These are phyloP conservation scores for Pteromalus puparum DNA, from an alignment of 1,140 invertebrate genomes.

Conservation along the genomic window DNA sequence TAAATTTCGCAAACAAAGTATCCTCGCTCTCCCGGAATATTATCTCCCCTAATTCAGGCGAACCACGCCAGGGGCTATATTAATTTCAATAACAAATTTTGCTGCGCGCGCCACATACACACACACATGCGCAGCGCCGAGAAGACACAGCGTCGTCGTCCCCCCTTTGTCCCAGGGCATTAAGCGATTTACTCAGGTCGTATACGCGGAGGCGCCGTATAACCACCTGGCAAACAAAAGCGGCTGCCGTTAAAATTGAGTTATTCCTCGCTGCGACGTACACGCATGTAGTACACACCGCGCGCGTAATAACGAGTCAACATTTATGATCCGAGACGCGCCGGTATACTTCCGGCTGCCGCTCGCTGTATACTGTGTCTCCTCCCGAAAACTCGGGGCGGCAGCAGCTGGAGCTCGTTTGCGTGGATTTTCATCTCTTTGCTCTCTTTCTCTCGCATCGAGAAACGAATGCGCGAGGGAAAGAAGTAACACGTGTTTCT, in stretches of 20 bases:
- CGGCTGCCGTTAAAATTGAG: slow-evolving; percentile 60
- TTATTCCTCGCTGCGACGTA: slow-evolving; percentile 52
- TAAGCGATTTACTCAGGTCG: slow-evolving; percentile 34
- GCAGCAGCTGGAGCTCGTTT: slow-evolving; percentile 45
- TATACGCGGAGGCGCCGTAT: slow-evolving; percentile 23
- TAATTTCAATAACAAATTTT: slow-evolving; percentile 44
- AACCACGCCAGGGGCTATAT: background rate
- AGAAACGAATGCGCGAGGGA: background rate
- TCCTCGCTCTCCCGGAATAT: background rate
- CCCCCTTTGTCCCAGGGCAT: slow-evolving; percentile 27
- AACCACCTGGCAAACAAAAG: slow-evolving; percentile 58
- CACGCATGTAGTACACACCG: slow-evolving; percentile 5
- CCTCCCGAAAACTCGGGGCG: slow-evolving; percentile 29
- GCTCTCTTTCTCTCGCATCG: background rate
- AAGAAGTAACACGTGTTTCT: slow-evolving; percentile 36
- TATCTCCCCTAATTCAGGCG: background rate
- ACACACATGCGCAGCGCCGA: background rate
- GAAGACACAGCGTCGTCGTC: background rate
- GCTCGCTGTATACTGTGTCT: background rate
- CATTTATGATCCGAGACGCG: slow-evolving; percentile 58
- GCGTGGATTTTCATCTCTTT: slow-evolving; percentile 4
- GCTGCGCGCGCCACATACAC: background rate
- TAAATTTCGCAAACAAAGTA: background rate
- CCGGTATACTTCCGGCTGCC: slow-evolving; percentile 46
- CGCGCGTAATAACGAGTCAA: slow-evolving; percentile 55